Evolutionary conservation across 2,888 invertebrate genomes (phyloP), one percentile per base, ranked within the genome.

Genomic region (Boloria euphrosyne): DNA sequence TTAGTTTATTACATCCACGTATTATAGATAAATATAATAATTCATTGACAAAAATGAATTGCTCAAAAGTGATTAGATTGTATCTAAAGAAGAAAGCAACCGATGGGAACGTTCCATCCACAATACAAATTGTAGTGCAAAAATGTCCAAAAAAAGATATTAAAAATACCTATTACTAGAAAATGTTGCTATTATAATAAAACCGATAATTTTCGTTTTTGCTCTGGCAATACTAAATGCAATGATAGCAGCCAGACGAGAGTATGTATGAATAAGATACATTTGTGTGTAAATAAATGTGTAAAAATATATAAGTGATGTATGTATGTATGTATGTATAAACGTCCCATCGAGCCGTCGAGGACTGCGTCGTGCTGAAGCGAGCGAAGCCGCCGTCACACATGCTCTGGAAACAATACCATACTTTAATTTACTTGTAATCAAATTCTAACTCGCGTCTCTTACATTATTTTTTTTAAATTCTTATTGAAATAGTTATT

Each of bases 1-100:
- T 10, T 38, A 38, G 31, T 38, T 38, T 38, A 38, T 38, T 38
- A 38, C 31, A 38, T 7, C 31, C 31, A 38, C 31, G 3, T 10
- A 38, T 38, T 38, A 54, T n/a, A 55, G n/a, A 44, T 55, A 31
- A 38, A 62, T 43, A 55, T 22, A 50, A 50, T 63, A 50, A 50
- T 63, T 50, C 17, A 52, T 47, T 58, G 46, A 64, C 44, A 50
- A 57, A 58, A 64, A 64, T 31, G 14, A 64, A 54, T 62, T 54
- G 53, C 47, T 51, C 51, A 16, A 43, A 31, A 47, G 51, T 58
- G 17, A 18, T 57, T 52, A 52, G 31, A 64, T 58, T 58, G 58
- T 18, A 52, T 62, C 54, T 52, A 63, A 38, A 38, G 18, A 57
- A 57, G 47, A 43, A 57, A 64, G 31, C 46, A 16, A 59, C 38